A percentile compares a stretch with the other conserved stretches of the same genome.
These are phyloP conservation scores for Blera fallax DNA, from an alignment of 2,888 invertebrate species.

Conservation along the genomic window DNA sequence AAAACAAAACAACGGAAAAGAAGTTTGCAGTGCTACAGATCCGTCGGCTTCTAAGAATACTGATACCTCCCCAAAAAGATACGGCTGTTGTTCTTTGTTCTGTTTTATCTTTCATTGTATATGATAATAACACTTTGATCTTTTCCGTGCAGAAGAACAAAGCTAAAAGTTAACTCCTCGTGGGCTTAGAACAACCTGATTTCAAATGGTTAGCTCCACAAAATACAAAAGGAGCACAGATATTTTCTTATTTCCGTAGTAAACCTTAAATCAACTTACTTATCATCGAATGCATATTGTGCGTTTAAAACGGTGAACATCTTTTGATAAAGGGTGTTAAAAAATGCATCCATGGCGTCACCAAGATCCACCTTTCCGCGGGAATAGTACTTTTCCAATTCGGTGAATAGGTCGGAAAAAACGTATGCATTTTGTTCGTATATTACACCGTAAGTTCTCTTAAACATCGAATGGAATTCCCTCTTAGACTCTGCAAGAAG, in stretches of 20 bases:
- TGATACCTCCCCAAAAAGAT: slow-evolving; percentile 28
- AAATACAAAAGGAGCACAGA: slow-evolving; percentile 8
- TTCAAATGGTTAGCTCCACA: not conserved
- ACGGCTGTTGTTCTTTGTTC: slow-evolving; percentile 48
- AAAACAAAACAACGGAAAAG: not conserved
- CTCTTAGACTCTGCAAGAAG: slow-evolving; percentile 91
- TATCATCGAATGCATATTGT: slow-evolving; percentile 94
- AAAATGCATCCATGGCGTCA: slow-evolving; percentile 95
- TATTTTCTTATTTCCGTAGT: not conserved
- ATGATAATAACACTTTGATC: slow-evolving; percentile 38
- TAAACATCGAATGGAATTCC: slow-evolving; percentile 97
- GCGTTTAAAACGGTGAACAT: slow-evolving; percentile 97
- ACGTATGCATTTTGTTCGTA: slow-evolving; percentile 97
- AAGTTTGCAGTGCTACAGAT: slow-evolving; percentile 36
- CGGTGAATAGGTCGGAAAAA: slow-evolving; percentile 94
- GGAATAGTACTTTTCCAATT: slow-evolving; percentile 94
- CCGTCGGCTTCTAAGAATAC: slow-evolving; percentile 31
- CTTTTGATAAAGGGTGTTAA: slow-evolving; percentile 94
- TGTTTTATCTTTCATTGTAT: slow-evolving; percentile 34
- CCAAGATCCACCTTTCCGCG: slow-evolving; percentile 92
- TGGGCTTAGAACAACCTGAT: not conserved
- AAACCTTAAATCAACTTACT: slow-evolving; percentile 83
- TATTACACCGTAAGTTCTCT: slow-evolving; percentile 95
- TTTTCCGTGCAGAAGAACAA: slow-evolving; percentile 24
- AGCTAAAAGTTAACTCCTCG: slow-evolving; percentile 8